These are phyloP conservation scores for Loriculus beryllinus DNA, from an alignment of 2,797 vertebrate genomes.

Conservation along the genomic window DNA sequence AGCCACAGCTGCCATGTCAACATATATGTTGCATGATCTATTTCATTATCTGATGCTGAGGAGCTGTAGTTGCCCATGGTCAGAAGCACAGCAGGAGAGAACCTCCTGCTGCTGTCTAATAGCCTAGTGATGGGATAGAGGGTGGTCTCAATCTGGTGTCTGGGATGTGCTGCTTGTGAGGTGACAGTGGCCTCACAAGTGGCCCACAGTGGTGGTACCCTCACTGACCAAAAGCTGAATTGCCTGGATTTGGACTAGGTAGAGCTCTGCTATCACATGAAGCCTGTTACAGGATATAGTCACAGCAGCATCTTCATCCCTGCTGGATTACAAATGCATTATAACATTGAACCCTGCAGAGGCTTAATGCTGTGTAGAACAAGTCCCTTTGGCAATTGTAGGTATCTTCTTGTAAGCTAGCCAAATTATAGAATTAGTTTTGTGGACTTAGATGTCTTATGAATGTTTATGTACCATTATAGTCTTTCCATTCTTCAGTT, in stretches of 20 bases:
- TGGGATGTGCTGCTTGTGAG: fast-evolving
- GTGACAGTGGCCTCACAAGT: not conserved
- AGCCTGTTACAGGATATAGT: not conserved
- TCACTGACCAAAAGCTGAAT: not conserved
- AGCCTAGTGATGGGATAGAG: not conserved
- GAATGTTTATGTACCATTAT: not conserved
- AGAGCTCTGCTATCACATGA: fast-evolving
- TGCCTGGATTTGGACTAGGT: not conserved
- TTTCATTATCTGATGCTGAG: not conserved
- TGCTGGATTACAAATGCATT: not conserved
- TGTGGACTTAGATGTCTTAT: not conserved
- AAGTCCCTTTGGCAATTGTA: not conserved
- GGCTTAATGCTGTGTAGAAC: not conserved
- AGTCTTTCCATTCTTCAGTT: not conserved
- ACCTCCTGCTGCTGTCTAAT: not conserved
- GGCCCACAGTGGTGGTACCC: not conserved
- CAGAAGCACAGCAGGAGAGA: not conserved
- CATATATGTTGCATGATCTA: fast-evolving
- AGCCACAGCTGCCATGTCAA: not conserved
- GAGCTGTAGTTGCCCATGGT: not conserved
- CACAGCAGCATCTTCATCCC: not conserved
- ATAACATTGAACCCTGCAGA: not conserved
- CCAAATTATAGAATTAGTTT: not conserved
- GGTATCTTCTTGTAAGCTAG: not conserved
- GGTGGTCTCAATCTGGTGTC: not conserved